phyloP scores from a whole-genome alignment of 2,888 invertebrate genomes.

The Colletes collaris region DNA sequence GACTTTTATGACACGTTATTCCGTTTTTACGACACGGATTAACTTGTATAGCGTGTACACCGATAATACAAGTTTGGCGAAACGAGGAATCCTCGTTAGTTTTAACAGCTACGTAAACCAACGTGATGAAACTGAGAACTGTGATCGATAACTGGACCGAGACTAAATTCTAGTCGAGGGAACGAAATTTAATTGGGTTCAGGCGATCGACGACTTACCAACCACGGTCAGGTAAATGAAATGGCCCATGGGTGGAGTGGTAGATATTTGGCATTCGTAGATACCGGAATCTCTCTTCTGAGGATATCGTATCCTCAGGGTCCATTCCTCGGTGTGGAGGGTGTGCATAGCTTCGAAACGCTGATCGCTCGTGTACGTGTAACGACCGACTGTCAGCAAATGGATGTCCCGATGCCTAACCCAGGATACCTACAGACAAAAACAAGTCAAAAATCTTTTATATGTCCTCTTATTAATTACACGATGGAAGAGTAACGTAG shows the following conservation, averaged over 20 bases:
- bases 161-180: no score
- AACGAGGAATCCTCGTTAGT: neutral
- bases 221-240: slow-evolving; percentile 92
- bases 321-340: slow-evolving; percentile 94
- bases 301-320: slow-evolving; percentile 89
- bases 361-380: slow-evolving; percentile 92
- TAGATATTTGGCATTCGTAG: slow-evolving; percentile 96
- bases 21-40: slow-evolving; percentile 15
- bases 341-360: slow-evolving; percentile 93
- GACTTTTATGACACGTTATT: slow-evolving; percentile 1
- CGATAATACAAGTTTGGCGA: neutral
- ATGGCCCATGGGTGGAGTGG: slow-evolving; percentile 94
- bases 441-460: neutral
- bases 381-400: slow-evolving; percentile 89
- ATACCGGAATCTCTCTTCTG: slow-evolving; percentile 90
- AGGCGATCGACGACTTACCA: slow-evolving; percentile 85
- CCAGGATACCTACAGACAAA: slow-evolving; percentile 87
- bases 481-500: no score
- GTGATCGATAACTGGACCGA: no score
- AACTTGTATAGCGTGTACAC: neutral
- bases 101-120: no score
- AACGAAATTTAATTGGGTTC: no score
- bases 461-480: no score
- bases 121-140: no score
- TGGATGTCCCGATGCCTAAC: slow-evolving; percentile 90